These are phyloP conservation scores for Gadopsis bispinosus DNA, from an alignment of 2,797 vertebrate genomes.

Conservation along the genomic window DNA sequence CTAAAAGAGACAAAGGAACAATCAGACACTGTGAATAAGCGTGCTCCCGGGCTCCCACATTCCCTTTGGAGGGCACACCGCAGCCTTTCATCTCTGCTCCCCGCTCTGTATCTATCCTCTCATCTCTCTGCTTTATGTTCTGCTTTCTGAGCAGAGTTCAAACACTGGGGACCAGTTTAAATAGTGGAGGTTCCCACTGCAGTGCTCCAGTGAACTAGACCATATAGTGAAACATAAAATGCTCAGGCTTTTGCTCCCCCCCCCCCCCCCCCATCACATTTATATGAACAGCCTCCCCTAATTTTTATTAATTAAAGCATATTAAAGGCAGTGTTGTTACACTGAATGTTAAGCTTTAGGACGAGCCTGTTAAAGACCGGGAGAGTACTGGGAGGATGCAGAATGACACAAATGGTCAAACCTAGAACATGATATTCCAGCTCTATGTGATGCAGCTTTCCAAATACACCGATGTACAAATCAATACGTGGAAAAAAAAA, in stretches of 20 bases:
- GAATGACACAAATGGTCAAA: slow-evolving; percentile 68
- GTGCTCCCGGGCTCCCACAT: slow-evolving; percentile 68
- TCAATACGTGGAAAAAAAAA: slow-evolving; percentile 73
- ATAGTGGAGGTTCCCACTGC: slow-evolving; percentile 74
- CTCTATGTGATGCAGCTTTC: slow-evolving; percentile 56
- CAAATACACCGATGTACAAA: slow-evolving; percentile 72
- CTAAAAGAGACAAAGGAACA: slow-evolving; percentile 75
- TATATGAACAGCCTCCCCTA: slow-evolving; percentile 25
- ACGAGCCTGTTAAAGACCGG: not conserved
- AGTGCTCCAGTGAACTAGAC: slow-evolving; percentile 71
- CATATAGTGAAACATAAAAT: slow-evolving; percentile 72
- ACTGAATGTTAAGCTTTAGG: slow-evolving; percentile 33
- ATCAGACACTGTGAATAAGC: slow-evolving; percentile 71
- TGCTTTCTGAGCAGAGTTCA: slow-evolving; percentile 78
- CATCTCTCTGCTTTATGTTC: slow-evolving; percentile 79
- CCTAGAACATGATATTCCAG: slow-evolving; percentile 70
- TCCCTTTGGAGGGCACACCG: slow-evolving; percentile 76
- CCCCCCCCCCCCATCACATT: slow-evolving; percentile 10
- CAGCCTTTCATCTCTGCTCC: slow-evolving; percentile 78
- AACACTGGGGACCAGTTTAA: slow-evolving; percentile 81
- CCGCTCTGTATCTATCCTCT: slow-evolving; percentile 65
- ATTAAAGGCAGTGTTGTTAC: slow-evolving; percentile 36
- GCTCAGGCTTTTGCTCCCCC: slow-evolving; percentile 37
- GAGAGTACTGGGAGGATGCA: slow-evolving; percentile 23
- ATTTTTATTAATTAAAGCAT: slow-evolving; percentile 53